Evolutionary conservation across 2,113 vertebrate genomes (phyloP).

Genomic region (Chaenogobius annularis): DNA sequence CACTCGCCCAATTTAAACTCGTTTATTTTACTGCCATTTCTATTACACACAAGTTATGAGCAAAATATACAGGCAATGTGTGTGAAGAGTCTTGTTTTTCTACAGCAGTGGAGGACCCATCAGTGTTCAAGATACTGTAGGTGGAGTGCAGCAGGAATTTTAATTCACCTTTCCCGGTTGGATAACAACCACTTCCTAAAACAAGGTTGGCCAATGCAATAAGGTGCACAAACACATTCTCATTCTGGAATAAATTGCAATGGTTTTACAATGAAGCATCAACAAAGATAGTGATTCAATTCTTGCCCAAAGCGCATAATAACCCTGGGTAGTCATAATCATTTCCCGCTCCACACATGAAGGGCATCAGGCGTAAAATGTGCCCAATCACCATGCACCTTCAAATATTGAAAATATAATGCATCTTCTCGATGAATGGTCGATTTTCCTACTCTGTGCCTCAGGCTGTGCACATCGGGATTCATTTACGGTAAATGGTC

Average conservation of each 20-base stretch:
- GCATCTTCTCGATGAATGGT: conserved; percentile 28
- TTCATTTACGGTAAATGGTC: conserved; percentile 52
- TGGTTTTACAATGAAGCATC: not conserved
- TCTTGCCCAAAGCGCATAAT: not conserved
- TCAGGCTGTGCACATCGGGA: conserved; percentile 42
- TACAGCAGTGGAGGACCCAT: conserved; percentile 44
- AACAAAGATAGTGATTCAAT: not conserved
- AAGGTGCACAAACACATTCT: not conserved
- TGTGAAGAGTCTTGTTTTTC: not conserved
- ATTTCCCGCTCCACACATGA: not conserved
- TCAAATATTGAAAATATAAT: not conserved
- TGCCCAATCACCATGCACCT: not conserved
- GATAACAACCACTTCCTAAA: not conserved
- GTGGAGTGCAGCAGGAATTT: conserved; percentile 47
- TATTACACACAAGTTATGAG: conserved; percentile 9
- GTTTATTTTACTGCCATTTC: conserved; percentile 24
- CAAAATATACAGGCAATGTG: not conserved
- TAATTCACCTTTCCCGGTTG: conserved; percentile 48
- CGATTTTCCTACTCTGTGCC: conserved; percentile 34
- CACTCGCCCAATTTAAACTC: conserved; percentile 24
- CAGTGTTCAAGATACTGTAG: conserved; percentile 54
- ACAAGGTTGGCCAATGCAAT: not conserved
- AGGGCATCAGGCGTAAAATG: not conserved
- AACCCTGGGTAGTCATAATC: not conserved
- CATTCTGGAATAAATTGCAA: not conserved